These are phyloP conservation scores for Oligia latruncula DNA, from an alignment of 2,888 invertebrate genomes.

Conservation along the genomic window DNA sequence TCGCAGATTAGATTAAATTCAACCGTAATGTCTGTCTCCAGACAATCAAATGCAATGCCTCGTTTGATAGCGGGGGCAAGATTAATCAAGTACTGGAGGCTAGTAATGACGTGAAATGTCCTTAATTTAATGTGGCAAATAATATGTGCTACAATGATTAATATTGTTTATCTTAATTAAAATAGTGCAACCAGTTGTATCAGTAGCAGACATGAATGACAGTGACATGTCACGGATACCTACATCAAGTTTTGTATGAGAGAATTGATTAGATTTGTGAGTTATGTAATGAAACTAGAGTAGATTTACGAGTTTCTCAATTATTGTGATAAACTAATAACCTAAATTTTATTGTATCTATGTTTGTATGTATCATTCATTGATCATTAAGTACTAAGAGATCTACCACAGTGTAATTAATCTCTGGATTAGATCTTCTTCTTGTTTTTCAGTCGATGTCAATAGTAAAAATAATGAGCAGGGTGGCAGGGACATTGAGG, in stretches of 20 bases:
- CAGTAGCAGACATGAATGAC: slow-evolving; percentile 22
- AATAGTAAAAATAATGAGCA: too few relatives aligned
- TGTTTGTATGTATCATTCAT: not conserved
- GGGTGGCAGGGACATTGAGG: too few relatives aligned
- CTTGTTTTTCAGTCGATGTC: not conserved
- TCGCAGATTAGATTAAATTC: slow-evolving; percentile 66
- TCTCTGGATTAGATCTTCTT: not conserved
- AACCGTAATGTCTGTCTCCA: slow-evolving; percentile 61
- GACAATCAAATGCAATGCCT: slow-evolving; percentile 66
- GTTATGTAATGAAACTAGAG: slow-evolving; percentile 11
- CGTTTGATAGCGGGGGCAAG: slow-evolving; percentile 54
- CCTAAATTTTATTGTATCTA: not conserved
- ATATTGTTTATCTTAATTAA: slow-evolving; percentile 39
- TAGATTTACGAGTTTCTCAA: slow-evolving; percentile 29
- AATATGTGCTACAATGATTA: slow-evolving; percentile 37
- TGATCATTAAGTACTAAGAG: not conserved
- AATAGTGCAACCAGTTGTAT: slow-evolving; percentile 15
- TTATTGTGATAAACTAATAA: slow-evolving; percentile 24
- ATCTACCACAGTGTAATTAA: not conserved
- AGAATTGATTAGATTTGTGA: slow-evolving; percentile 30
- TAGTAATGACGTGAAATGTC: slow-evolving; percentile 52
- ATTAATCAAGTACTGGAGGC: slow-evolving; percentile 54
- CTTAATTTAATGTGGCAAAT: slow-evolving; percentile 50
- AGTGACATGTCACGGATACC: slow-evolving; percentile 30
- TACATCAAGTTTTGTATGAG: slow-evolving; percentile 29